Evolutionary conservation across 2,797 vertebrate genomes (phyloP), one percentile per base, ranked within the genome.

Genomic region (Botia almorhae): DNA sequence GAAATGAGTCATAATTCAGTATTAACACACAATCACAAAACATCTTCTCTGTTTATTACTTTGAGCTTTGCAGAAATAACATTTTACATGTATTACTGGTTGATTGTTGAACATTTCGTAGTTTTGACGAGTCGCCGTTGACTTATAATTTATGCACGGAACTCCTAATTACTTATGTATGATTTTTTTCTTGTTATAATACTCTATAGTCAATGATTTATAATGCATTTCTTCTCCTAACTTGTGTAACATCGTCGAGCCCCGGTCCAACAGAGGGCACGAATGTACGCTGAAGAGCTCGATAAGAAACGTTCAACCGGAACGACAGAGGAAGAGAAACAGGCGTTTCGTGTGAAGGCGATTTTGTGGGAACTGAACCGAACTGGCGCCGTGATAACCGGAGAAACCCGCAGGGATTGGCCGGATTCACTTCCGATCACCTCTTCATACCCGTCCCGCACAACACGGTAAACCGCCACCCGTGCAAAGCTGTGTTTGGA

Each of bases 191-290:
- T 26, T 26, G 23, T 26, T 26, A 26, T 26, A 26, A 26, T 26
- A 26, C 2, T 26, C 23, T 26, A 26, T 26, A 26, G 23, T 26
- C 23, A 26, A 26, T 26, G 23, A 26, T 26, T 1, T 26, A 26
- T 26, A 26, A 26, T 26, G 23, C 33, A 33, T 33, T 33, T 33
- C 33, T 33, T 33, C 33, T 33, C 33, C 74, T 23, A 26, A 26
- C 23, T 26, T 26, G 23, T 26, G 23, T 26, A 26, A 26, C 23
- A 26, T 26, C 23, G 23, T 26, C 23, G 23, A 4, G n/a, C 84
- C 50, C 82, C 82, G 56, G 48, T 23, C 75, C 83, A 53, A 70
- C 23, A 76, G 83, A 73, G 74, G 80, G 83, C 76, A 63, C 21
- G 16, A 68, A 51, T 39, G 73, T 43, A 58, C 70, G 1, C 13